Base-by-base conservation (phyloP, 2,113 vertebrate species). In the Romanogobio albipinnatus region DNA sequence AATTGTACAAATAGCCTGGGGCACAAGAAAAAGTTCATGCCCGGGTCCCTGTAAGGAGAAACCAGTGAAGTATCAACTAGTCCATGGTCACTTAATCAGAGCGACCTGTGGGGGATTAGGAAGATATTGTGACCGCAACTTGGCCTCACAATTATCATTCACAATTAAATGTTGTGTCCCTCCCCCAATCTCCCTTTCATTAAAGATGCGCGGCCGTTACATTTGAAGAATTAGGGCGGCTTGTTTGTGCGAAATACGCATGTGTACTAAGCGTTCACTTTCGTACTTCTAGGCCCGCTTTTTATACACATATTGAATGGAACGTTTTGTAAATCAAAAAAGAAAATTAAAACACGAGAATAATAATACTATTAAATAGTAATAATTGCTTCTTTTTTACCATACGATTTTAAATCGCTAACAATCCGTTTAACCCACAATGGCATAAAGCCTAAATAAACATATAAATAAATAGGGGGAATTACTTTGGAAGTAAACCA, bases 1-100 rank as follows among this genome's bases (percentile, higher is more conserved):
- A 90, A 91, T 89, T 90, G 90, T 93, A 92, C 95, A 94, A 96
- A 96, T 89, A 96, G 91, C 95, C 93, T 83, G 74, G 76, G 94
- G 96, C 94, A 91, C 90, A 91, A 93, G 91, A 92, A 93, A 94
- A 94, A 90, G 95, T 96, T 97, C 96, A 96, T 95, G 92, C 93
- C 91, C 90, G 91, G 95, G 95, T 96, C 96, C 93, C 88, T 88
- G 93, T 94, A 95, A 93, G 87, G 89, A 93, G 92, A 95, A 94
- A 93, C 92, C 91, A 86, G 81, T 78, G 49, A 75, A 80, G 90
- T 89, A 91, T 49, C 88, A 89, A 89, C 91, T 90, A 89, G 88
- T 92, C 91, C 93, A 92, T 92, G 92, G 91, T 92, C 92, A 88
- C 90, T 94, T 93, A 93, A 95, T 94, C 90, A 94, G 91, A 88